phyloP scores from a whole-genome alignment of 2,888 invertebrate genomes.

The Rotaria magnacalcarata region DNA sequence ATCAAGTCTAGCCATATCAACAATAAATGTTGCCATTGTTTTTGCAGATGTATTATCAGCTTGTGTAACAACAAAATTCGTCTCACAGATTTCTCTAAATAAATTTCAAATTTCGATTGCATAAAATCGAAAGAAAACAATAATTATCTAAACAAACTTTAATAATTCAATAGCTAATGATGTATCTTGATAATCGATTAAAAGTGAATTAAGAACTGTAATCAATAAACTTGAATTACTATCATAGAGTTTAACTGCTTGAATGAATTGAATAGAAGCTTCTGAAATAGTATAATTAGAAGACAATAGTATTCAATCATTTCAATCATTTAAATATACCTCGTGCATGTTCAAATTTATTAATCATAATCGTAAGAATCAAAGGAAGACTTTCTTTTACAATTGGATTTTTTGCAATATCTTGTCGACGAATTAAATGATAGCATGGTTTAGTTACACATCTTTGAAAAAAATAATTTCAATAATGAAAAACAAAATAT shows the following conservation, averaged over 20 bases:
- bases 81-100: conserved; percentile 23
- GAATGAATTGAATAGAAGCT: conserved; percentile 24
- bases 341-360: conserved; percentile 35
- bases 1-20: not conserved
- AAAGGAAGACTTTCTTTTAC: conserved; percentile 30
- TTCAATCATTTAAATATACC: not conserved
- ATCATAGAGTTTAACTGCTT: conserved; percentile 18
- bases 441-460: conserved; percentile 28
- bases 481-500: no score
- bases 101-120: not conserved
- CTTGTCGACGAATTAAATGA: conserved; percentile 2
- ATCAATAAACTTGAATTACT: conserved; percentile 4
- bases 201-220: not conserved
- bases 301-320: not conserved
- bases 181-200: conserved; percentile 21
- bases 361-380: conserved; percentile 1
- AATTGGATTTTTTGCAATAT: conserved; percentile 15
- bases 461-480: not conserved
- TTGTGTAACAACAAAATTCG: conserved; percentile 17
- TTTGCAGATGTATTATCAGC: not conserved
- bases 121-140: not conserved
- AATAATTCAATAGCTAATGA: conserved; percentile 8
- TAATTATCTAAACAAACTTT: not conserved
- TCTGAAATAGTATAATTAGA: not conserved
- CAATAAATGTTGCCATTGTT: conserved; percentile 28